phyloP scores from a whole-genome alignment of 2,888 invertebrate species.

The Cremastobaeus sp. region DNA sequence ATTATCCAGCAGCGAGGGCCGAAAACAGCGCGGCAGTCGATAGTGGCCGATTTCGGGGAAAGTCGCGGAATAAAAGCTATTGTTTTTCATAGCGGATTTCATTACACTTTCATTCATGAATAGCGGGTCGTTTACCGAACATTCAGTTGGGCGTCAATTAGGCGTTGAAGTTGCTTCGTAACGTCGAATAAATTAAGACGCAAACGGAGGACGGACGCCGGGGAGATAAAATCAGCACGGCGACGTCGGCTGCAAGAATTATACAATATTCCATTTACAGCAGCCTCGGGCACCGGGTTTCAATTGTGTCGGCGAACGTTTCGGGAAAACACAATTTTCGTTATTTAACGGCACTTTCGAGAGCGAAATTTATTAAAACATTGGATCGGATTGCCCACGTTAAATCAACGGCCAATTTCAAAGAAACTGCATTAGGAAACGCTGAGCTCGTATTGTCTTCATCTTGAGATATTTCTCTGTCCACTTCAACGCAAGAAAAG shows the following conservation, averaged over 20 bases:
- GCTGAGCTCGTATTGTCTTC: slow-evolving; percentile 4
- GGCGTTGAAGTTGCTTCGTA: neutral
- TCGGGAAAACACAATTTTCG: slow-evolving; percentile 25
- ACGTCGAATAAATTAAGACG: slow-evolving; percentile 17
- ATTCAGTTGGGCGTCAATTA: neutral
- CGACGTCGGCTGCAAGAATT: slow-evolving; percentile 11
- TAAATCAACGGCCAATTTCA: slow-evolving; percentile 10
- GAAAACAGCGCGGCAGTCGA: too few species aligned
- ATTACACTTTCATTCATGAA: neutral
- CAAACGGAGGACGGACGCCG: neutral
- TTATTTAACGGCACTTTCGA: slow-evolving; percentile 28
- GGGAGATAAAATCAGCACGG: slow-evolving; percentile 9
- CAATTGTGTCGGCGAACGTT: slow-evolving; percentile 10
- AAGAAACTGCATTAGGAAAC: neutral
- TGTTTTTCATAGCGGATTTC: neutral
- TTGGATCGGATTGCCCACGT: neutral
- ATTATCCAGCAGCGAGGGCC: too few species aligned
- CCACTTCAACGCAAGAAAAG: too few species aligned
- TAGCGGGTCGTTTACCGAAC: neutral
- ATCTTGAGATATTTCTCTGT: neutral
- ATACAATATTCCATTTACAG: slow-evolving; percentile 29
- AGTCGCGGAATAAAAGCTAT: neutral
- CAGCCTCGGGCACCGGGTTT: slow-evolving; percentile 12
- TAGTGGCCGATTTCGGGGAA: too few species aligned
- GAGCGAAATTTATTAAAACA: slow-evolving; percentile 21